Base-by-base conservation (phyloP, 2,888 invertebrate species). In the Hypselothyrea guttata region DNA sequence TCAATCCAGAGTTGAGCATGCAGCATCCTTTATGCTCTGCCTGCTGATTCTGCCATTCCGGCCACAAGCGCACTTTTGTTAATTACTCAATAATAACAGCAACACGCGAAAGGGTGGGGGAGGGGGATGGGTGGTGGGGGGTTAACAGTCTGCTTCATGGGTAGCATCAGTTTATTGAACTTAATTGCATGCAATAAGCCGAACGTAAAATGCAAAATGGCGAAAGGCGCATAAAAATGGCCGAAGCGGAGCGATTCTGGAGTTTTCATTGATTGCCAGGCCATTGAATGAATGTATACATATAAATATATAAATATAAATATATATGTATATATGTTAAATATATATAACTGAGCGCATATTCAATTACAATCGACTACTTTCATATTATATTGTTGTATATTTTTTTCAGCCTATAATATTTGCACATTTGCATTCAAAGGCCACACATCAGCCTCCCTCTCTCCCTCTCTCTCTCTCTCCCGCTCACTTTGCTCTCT, bases 151-250 rank as follows among this genome's bases (percentile, higher is more conserved):
- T 22, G 22, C 22, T 22, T 22, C 22, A 22, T 22, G 22, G 8
- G 52, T 51, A 55, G 68, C 65, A 73, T 62, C 76, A 70, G 66
- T 71, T 73, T 84, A 77, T 85, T 78, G 79, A 78, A 82, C 82
- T 82, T 79, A 79, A 84, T 84, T 79, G 84, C 75, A 75, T 75
- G 78, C 78, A 84, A 84, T 79, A 84, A 79, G 78, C 84, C 78
- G 61, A 71, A 71, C 57, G 62, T 48, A 63, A 63, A 68, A 55
- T 55, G 55, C 52, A 56, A 62, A 22, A 22, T 22, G 22, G 22
- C 60, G 66, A 46, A 58, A 58, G 54, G 33, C 22, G 46, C 60
- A 51, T 51, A 35, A 51, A 34, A 11, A 4, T 33, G 13, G 40
- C 37, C 28, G 41, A 37, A 63, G 22, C 46, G 7, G n/a, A 34